Base-by-base conservation (phyloP, 1,140 invertebrate genomes). In the Asbolus verrucosus region DNA sequence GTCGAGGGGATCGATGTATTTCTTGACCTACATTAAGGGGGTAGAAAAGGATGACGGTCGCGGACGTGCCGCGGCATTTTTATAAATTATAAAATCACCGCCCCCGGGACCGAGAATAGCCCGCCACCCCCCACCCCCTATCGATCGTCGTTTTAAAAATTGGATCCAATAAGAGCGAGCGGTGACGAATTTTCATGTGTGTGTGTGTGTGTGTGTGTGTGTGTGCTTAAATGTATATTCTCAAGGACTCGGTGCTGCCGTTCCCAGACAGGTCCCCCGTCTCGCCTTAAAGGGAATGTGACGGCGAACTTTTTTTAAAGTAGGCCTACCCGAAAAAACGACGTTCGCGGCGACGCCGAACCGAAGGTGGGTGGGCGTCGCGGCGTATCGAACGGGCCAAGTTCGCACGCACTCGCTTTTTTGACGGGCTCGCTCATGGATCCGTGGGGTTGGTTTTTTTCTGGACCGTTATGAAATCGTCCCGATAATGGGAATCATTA, bases 271-370 rank as follows among this genome's bases (percentile, higher is more conserved):
- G 61, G 59, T 63, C 54, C 50, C 54, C 33, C 59, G 70, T 71
- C 70, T 71, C 62, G 70, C 65, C 70, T 68, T 71, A 71, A 71
- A 71, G 70, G 65, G 65, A 68, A 71, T 71, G 65, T 67, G 33
- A 24, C 39, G 31, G 41, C 31, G 14, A 62, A 9, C 15, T 67
- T 62, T 54, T 46, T 54, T 63, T 69, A 69, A 60, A 70, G 68
- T 59, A 66, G 63, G 63, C 63, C 63, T 66, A 27, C 39, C 39
- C 39, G 24, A 62, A 62, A 62, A 62, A 54, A 54, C 54, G 24
- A 21, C 46, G 30, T n/a, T 30, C 15, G 62, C 62, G 38, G n/a
- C 21, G 27, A 15, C 62, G 62, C 15, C 62, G 66, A n/a, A n/a
- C 66, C 43, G 38, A 11, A 38, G 13, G 41, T 41, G 18, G 41